Conservation (phyloP, 1,140 invertebrate species). For the Delia radicum region DNA sequence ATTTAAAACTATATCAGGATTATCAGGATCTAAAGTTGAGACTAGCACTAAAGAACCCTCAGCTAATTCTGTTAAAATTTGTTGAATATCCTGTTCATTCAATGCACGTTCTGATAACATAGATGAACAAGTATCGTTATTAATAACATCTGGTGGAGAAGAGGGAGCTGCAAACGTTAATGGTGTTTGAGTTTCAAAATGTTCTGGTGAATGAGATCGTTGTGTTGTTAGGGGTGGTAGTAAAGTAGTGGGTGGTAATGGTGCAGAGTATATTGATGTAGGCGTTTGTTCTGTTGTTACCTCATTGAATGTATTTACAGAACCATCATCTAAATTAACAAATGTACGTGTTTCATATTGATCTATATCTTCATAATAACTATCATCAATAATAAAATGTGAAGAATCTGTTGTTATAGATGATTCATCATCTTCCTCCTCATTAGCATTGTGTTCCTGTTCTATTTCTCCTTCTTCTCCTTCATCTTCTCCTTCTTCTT, state of each 20-base stretch:
- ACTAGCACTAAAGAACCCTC: slow-evolving; percentile 56
- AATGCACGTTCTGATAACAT: slow-evolving; percentile 25
- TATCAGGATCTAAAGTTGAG: slow-evolving; percentile 41
- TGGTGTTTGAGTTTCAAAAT: neutral
- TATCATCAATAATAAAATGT: too few relatives aligned
- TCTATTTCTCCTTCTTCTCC: too few relatives aligned
- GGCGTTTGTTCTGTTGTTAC: neutral
- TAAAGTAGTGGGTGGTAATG: neutral
- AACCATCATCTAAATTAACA: slow-evolving; percentile 27
- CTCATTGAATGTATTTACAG: neutral
- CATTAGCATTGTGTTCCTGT: too few relatives aligned
- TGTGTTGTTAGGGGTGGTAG: neutral
- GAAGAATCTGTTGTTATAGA: too few relatives aligned
- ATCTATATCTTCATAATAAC: slow-evolving; percentile 1
- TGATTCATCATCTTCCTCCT: too few relatives aligned
- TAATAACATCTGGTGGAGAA: neutral
- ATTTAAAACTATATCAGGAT: slow-evolving; percentile 47
- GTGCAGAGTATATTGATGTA: neutral
- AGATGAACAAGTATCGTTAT: neutral
- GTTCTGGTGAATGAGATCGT: neutral
- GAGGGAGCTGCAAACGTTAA: neutral
- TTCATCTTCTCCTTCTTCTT: too few relatives aligned
- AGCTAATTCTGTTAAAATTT: slow-evolving; percentile 43
- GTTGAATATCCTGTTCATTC: slow-evolving; percentile 43
- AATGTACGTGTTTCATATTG: slow-evolving; percentile 18